Conservation (phyloP, 2,113 vertebrate species). For the Psilopsiagon aurifrons region DNA sequence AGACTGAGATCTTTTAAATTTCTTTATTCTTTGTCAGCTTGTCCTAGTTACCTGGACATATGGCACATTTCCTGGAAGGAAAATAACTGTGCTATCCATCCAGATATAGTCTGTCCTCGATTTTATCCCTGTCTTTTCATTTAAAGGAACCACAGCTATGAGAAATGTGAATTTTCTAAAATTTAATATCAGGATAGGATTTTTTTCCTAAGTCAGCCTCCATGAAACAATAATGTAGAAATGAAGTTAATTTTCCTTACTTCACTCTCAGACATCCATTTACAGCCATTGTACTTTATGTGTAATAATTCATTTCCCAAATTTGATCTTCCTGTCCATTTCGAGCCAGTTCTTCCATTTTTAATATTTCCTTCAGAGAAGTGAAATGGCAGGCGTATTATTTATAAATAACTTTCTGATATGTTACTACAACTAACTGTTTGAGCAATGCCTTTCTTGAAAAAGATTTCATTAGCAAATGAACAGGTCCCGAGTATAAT, state of each 20-base stretch:
- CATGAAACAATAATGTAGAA: neutral
- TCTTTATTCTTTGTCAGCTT: conserved; percentile 10
- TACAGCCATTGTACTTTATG: neutral
- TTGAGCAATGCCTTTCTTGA: neutral
- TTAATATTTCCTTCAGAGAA: neutral
- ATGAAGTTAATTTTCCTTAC: neutral
- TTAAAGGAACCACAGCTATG: neutral
- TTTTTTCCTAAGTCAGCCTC: neutral
- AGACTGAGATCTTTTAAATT: neutral
- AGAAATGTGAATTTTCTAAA: neutral
- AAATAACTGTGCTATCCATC: neutral
- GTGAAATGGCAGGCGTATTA: neutral
- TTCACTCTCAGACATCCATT: neutral
- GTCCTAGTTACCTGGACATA: conserved; percentile 4
- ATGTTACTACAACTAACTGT: neutral
- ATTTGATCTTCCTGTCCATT: neutral
- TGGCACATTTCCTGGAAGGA: conserved; percentile 2
- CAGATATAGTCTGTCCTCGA: neutral
- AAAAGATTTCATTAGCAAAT: neutral
- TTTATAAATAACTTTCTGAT: neutral
- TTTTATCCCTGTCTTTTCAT: neutral
- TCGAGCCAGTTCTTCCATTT: neutral
- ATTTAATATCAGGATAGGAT: neutral
- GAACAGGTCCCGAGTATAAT: neutral
- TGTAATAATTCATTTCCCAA: neutral